Evolutionary conservation across 2,888 invertebrate species (phyloP).

Genomic region (Agrenia bidenticulata): DNA sequence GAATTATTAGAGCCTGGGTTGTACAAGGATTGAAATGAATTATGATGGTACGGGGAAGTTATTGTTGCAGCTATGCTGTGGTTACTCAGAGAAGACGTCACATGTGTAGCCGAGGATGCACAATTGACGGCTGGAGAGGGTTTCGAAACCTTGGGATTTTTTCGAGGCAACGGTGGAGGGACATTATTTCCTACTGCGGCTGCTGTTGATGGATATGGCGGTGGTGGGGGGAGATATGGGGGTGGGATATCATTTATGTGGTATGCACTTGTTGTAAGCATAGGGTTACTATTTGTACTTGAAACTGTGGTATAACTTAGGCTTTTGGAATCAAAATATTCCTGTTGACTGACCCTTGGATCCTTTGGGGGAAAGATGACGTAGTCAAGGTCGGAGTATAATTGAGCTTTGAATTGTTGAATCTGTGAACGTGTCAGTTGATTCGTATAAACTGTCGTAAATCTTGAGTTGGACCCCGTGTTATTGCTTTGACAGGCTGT

Average conservation of each 20-base stretch:
- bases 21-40: slow-evolving; percentile 49
- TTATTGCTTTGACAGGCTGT: not conserved
- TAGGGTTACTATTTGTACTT: slow-evolving; percentile 59
- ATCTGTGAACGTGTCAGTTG: slow-evolving; percentile 74
- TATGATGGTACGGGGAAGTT: slow-evolving; percentile 41
- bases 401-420: slow-evolving; percentile 82
- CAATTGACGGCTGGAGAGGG: slow-evolving; percentile 4
- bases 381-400: slow-evolving; percentile 88
- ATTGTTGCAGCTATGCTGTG: slow-evolving; percentile 38
- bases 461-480: slow-evolving; percentile 32
- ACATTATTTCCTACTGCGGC: slow-evolving; percentile 10
- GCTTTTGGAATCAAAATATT: slow-evolving; percentile 84
- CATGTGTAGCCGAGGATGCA: not conserved
- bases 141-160: slow-evolving; percentile 18
- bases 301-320: slow-evolving; percentile 48
- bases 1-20: slow-evolving; percentile 47
- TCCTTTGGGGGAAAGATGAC: slow-evolving; percentile 88
- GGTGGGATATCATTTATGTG: slow-evolving; percentile 56
- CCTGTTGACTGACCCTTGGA: slow-evolving; percentile 84
- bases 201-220: slow-evolving; percentile 32
- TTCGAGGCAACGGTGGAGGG: slow-evolving; percentile 24
- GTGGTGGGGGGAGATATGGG: slow-evolving; percentile 54
- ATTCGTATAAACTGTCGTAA: slow-evolving; percentile 53
- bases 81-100: slow-evolving; percentile 30
- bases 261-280: slow-evolving; percentile 62